Conservation (phyloP, 2,888 invertebrate genomes). For the Cantharis nigra region DNA sequence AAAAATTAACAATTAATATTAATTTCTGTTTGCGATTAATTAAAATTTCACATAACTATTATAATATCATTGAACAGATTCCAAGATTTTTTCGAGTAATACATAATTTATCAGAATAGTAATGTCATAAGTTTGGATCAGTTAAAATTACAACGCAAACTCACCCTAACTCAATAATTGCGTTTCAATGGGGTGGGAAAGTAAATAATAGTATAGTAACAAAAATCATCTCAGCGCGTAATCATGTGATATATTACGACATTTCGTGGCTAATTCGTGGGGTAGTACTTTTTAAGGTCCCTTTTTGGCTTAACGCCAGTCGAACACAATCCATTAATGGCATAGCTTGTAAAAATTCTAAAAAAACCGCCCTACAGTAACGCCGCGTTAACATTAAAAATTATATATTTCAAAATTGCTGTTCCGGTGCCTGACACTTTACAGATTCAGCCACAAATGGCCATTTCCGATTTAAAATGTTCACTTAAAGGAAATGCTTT, state of each 20-base stretch:
- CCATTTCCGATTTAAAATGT: constrained; percentile 54
- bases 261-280: constrained; percentile 52
- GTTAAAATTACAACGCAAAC: not conserved
- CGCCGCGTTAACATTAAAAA: constrained; percentile 48
- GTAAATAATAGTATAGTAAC: constrained; percentile 50
- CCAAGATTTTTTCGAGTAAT: not conserved
- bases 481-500: constrained; percentile 35
- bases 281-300: constrained; percentile 36
- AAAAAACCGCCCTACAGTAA: constrained; percentile 35
- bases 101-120: not conserved
- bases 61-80: no score
- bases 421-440: constrained; percentile 53
- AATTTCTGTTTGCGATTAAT: no score
- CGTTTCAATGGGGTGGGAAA: constrained; percentile 44
- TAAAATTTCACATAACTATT: no score
- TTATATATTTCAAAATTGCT: constrained; percentile 54
- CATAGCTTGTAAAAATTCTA: constrained; percentile 34
- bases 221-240: constrained; percentile 53
- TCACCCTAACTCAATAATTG: constrained; percentile 39
- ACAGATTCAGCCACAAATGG: constrained; percentile 50
- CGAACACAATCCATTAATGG: constrained; percentile 39
- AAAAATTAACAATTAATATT: no score
- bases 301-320: constrained; percentile 44
- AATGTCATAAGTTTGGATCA: not conserved
- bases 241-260: constrained; percentile 53